phyloP scores from a whole-genome alignment of 2,888 invertebrate species.

The Leptinotarsa tumamoca region DNA sequence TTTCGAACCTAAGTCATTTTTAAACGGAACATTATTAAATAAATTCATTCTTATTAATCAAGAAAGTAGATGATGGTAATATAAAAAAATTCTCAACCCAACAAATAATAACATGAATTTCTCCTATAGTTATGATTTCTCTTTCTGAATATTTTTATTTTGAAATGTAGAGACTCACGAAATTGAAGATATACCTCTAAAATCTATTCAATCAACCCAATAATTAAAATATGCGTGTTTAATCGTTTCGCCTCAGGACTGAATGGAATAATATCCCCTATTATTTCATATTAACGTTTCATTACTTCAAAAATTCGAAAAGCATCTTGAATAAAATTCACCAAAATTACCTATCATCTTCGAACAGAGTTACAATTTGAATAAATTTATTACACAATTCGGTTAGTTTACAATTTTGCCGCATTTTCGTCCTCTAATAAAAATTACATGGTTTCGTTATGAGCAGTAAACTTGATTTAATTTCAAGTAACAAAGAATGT shows the following conservation, averaged over 20 bases:
- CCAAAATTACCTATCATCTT: conserved; percentile 4
- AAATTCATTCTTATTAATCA: too few species aligned
- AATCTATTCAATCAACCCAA: background rate
- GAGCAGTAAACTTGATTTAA: background rate
- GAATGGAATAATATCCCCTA: conserved; percentile 14
- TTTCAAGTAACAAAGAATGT: background rate
- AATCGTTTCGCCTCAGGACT: conserved; percentile 15
- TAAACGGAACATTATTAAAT: too few species aligned
- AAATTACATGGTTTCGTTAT: conserved; percentile 9
- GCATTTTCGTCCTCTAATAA: conserved; percentile 13
- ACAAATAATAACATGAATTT: too few species aligned
- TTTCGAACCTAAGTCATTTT: too few species aligned
- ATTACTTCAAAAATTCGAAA: conserved; percentile 7
- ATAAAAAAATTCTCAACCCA: too few species aligned
- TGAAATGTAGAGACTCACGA: background rate
- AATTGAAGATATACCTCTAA: background rate
- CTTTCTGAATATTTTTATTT: background rate
- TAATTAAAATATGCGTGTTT: conserved; percentile 20
- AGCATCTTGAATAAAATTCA: conserved; percentile 11
- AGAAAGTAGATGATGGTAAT: too few species aligned
- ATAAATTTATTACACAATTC: conserved; percentile 15
- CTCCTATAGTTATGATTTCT: too few species aligned
- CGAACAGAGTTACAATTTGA: conserved; percentile 13
- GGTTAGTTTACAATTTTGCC: conserved; percentile 1
- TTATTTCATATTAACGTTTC: conserved; percentile 3